A percentile compares a stretch with the other conserved stretches of the same genome.
Evolutionary conservation across 2,797 vertebrate species (phyloP).

Genomic region (Gephyroberyx darwinii): DNA sequence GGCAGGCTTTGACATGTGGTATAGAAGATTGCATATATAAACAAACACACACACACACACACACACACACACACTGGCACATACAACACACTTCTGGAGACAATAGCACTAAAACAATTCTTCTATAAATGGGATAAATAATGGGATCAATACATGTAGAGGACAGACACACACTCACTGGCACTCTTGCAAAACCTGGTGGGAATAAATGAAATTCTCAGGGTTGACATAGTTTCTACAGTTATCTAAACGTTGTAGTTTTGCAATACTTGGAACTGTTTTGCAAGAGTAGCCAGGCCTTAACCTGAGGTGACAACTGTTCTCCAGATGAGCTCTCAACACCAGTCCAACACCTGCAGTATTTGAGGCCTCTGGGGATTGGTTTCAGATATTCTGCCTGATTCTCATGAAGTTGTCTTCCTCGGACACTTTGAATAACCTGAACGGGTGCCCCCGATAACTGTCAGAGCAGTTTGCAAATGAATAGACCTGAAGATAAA

Average conservation of each 20-base stretch:
- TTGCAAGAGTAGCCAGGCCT: slow-evolving; percentile 46
- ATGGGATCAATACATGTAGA: neutral
- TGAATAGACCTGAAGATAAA: slow-evolving; percentile 58
- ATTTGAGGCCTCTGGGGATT: slow-evolving; percentile 21
- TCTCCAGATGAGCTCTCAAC: slow-evolving; percentile 49
- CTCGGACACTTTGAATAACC: slow-evolving; percentile 45
- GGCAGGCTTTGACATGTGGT: neutral
- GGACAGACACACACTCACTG: neutral
- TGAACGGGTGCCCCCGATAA: slow-evolving; percentile 35
- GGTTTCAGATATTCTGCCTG: neutral
- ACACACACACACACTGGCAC: slow-evolving; percentile 6
- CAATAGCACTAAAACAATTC: no score
- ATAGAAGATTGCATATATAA: neutral
- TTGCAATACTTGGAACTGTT: slow-evolving; percentile 39
- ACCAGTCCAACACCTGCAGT: slow-evolving; percentile 44
- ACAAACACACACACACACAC: slow-evolving; percentile 2
- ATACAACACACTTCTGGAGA: no score
- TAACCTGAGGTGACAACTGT: slow-evolving; percentile 58
- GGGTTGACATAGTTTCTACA: neutral
- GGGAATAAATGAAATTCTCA: neutral
- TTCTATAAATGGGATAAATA: no score
- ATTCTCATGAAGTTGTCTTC: slow-evolving; percentile 9
- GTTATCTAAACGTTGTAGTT: slow-evolving; percentile 17
- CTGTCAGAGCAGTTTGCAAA: slow-evolving; percentile 53
- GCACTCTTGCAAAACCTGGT: neutral